These are phyloP conservation scores for Rattus rattus DNA, from an alignment of 2,113 vertebrate species.

Conservation along the genomic window DNA sequence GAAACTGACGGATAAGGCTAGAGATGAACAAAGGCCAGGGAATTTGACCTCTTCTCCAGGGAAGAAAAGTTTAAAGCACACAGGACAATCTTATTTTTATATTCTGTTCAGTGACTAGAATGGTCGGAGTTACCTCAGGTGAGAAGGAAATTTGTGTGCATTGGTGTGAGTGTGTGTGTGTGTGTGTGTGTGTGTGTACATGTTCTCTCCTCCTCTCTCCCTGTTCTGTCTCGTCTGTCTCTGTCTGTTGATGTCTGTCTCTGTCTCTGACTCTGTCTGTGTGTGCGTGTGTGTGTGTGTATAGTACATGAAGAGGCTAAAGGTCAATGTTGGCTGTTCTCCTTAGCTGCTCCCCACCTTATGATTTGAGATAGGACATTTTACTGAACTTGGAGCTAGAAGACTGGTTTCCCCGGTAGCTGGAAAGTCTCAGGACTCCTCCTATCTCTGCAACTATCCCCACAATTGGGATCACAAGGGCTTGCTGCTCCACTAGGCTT, in stretches of 20 bases:
- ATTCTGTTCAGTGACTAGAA: not conserved
- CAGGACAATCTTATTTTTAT: not conserved
- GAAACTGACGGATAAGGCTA: not conserved
- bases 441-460: not conserved
- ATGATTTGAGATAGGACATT: not conserved
- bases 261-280: not conserved
- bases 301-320: too few relatives aligned
- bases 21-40: not conserved
- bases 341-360: not conserved
- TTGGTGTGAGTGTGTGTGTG: not conserved
- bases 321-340: not conserved
- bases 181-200: not conserved
- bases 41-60: slow-evolving; percentile 2
- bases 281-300: not conserved
- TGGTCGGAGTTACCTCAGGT: not conserved
- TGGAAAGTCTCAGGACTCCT: not conserved
- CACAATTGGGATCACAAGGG: not conserved
- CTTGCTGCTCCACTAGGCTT: too few relatives aligned
- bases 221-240: too few relatives aligned
- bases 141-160: not conserved
- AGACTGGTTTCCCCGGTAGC: not conserved
- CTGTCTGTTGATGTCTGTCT: not conserved
- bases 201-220: too few relatives aligned
- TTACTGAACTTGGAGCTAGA: not conserved
- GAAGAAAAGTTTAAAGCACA: not conserved